Conservation (phyloP, 2,797 vertebrate genomes). For the Syndactyla subalaris region DNA sequence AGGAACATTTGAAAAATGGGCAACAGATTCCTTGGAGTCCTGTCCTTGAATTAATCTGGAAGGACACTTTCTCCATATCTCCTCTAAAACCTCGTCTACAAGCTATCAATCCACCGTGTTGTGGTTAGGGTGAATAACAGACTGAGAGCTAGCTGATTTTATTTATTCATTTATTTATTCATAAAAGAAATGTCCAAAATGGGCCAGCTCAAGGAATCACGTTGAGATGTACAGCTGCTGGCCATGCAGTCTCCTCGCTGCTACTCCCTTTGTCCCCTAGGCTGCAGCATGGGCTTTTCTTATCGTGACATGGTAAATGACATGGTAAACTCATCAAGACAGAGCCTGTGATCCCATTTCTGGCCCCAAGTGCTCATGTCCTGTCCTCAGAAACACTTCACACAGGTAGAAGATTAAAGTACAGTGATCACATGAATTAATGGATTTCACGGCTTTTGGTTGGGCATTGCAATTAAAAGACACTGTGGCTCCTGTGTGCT, state of each 20-base stretch:
- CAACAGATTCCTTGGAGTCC: conserved; percentile 24
- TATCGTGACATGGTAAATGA: background rate
- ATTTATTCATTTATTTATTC: conserved; percentile 20
- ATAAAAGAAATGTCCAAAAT: background rate
- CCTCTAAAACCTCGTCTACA: background rate
- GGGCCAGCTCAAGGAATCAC: background rate
- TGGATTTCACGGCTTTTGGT: background rate
- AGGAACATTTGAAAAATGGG: conserved; percentile 53
- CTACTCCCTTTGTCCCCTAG: fast-evolving
- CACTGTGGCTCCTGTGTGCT: background rate
- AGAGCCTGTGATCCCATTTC: background rate
- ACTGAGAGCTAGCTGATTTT: background rate
- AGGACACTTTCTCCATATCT: conserved; percentile 30
- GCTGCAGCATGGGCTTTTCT: background rate
- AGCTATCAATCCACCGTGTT: conserved; percentile 23
- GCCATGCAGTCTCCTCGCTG: fast-evolving
- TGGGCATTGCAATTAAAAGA: background rate
- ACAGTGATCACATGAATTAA: background rate
- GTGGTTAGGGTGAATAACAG: background rate
- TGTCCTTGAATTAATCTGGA: conserved; percentile 60
- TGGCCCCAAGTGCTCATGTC: background rate
- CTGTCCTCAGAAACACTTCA: background rate
- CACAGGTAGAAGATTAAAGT: background rate
- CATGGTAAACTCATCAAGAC: background rate
- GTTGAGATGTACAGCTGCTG: background rate